A percentile compares a stretch with the other conserved stretches of the same genome.
phyloP scores from a whole-genome alignment of 2,113 vertebrate species.

The Canis aureus region DNA sequence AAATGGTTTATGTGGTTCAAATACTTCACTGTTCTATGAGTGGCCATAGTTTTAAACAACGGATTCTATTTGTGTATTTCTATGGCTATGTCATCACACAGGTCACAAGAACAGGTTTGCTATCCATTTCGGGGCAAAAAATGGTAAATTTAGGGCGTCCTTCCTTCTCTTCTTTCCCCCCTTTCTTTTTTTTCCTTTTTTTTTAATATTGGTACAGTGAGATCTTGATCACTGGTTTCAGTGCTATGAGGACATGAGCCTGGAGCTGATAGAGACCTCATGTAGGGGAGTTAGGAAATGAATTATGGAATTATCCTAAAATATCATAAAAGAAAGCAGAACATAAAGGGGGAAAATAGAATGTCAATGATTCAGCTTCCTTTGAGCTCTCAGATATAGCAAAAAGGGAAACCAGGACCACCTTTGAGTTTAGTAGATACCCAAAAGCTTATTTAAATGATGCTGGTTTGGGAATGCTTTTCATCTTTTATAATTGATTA shows the following conservation, averaged over 20 bases:
- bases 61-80: not conserved
- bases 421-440: not conserved
- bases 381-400: not conserved
- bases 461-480: not conserved
- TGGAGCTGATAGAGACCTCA: not conserved
- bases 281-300: not conserved
- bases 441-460: not conserved
- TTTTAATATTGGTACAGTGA: not conserved
- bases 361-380: not conserved
- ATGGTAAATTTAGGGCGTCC: not conserved
- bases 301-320: not conserved
- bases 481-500: not conserved
- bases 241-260: not conserved
- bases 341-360: not conserved
- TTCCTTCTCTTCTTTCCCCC: not conserved
- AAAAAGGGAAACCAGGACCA: not conserved
- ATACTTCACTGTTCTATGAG: not conserved
- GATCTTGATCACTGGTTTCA: not conserved
- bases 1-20: accelerated
- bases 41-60: accelerated
- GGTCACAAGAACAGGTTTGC: not conserved
- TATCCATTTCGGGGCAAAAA: not conserved
- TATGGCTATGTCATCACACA: not conserved
- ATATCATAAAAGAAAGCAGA: not conserved
- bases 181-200: accelerated